Base-by-base conservation (phyloP, 2,888 invertebrate species). In the Lasioglossum villosulum region DNA sequence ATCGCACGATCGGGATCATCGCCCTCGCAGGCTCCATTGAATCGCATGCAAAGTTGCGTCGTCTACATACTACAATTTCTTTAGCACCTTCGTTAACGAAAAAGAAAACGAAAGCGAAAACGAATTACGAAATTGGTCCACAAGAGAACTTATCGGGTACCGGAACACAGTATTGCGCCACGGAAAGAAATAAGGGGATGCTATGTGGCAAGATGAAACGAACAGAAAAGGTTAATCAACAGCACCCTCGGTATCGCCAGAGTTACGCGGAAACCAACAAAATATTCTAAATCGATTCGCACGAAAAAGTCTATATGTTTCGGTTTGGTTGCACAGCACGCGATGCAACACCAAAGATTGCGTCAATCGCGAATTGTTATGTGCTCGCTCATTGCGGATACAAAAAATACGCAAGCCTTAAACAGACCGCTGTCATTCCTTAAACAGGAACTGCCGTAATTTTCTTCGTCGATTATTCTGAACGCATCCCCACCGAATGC, bases 1-100 rank as follows among this genome's bases (percentile, higher is more conserved):
- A 59, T 59, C 59, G 6, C 59, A 12, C 59, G 59, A 82, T 86
- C 68, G 77, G 77, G 88, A 86, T 88, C 84, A 66, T 84, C 79
- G 84, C 77, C 78, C 71, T 76, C 66, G 34, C 66, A 45, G 56
- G 76, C 59, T 39, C 66, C 27, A 85, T 76, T 45, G n/a, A 72
- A 30, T 68, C 59, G 39, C 34, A 56, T 34, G 72, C 14, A 75
- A 66, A 12, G 4, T 19, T 27, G 3, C 14, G 1, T 12, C 30
- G 12, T 14, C 23, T 8, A 8, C 30, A 8, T 39, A 2, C 14
- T 52, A n/a, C 39, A 45, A 72, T 68, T 73, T 45, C 48, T 30
- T 52, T 27, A 10, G 2, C n/a, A 70, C 37, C 1, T 8, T 37
- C 23, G 27, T 66, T 6, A 16, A 59, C 16, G 16, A 68, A 30